Evolutionary conservation across 2,888 invertebrate species (phyloP), one percentile per base, ranked within the genome.

Genomic region (Melanotus villosus): DNA sequence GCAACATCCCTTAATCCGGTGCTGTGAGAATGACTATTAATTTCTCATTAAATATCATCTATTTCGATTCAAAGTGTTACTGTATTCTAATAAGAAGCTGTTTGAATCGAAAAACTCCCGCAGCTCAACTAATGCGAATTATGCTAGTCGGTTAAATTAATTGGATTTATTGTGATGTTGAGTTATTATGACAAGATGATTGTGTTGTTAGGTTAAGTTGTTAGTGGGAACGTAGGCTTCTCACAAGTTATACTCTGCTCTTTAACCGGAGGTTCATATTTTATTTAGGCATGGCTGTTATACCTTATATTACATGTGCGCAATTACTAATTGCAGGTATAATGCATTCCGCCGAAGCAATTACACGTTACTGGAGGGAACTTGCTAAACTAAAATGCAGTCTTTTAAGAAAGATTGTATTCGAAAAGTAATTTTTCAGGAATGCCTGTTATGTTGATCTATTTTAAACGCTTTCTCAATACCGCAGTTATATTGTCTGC

Each of bases 401-500:
- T 63, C 57, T 26, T 59, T 50, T 50, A 7, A 26, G 43, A 43
- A 26, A 30, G 54, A 38, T 26, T 26, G 47, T 47, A 50, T 26
- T 54, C 68, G 57, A 63, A 68, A 68, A 68, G 68, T 50, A 32
- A 54, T 60, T 69, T 26, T 65, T 59, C 60, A 52, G 23, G 65
- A 65, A 68, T 62, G 63, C 63, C 26, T 47, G 56, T 32, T 56
- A 62, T 47, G 56, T 32, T 56, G 56, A 62, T 57, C 60, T 47
- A 18, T 47, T 23, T 47, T 64, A 68, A 68, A 68, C 65, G 59
- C 30, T n/a, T n/a, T 68, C 60, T 71, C 68, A 60, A 68, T 71
- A 60, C 64, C 64, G 73, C 64, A 73, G 73, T 75, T 75, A 73
- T 72, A 73, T 66, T 63, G 74, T 75, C 75, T 75, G 73, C 71